Evolutionary conservation across 1,140 invertebrate species (phyloP), one percentile per base, ranked within the genome.

Genomic region (Cyclargus thomasi): DNA sequence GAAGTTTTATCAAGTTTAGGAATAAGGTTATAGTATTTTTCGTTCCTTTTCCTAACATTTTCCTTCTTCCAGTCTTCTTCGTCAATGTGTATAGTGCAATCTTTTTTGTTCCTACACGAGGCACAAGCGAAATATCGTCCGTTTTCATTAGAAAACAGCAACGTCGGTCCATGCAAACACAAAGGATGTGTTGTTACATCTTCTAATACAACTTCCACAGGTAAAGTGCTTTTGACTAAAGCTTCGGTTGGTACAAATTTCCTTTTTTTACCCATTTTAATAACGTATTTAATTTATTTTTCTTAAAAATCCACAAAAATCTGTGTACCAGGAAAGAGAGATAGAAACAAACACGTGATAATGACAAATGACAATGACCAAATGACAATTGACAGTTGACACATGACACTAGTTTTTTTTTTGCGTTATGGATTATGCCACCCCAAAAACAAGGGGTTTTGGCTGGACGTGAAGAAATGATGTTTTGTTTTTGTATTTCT

Each of bases 71-170:
- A 84, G 66, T 93, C 89, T 53, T 92, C 91, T 76, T 93, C 88
- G 59, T 92, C 90, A 16, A 94, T 84, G 72, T 92, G 93, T 81
- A 96, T 94, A 4, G 91, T 90, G 76, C 96, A 97, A 0, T 94
- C 85, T 79, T 96, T 96, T 81, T 96, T 97, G 76, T 96, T 94
- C 68, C 96, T 92, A 77, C 94, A 96, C 2, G 95, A 95, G 1
- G 97, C 94, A 83, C 97, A 97, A 0, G 94, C 93, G 86, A 92
- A 97, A 85, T 94, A 97, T 69, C 92, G 91, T 21, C 91, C 86
- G 35, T 91, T 83, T 70, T 91, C 80, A 0, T 74, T 80, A 29
- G 92, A 93, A 92, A 96, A 96, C 70, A 95, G 83, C 67, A 96
- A 86, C 21, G 94, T 93, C 67, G 95, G 95, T 14, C 95, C 94